Base-by-base conservation (phyloP, 2,888 invertebrate genomes). In the Pristionchus maxplancki region DNA sequence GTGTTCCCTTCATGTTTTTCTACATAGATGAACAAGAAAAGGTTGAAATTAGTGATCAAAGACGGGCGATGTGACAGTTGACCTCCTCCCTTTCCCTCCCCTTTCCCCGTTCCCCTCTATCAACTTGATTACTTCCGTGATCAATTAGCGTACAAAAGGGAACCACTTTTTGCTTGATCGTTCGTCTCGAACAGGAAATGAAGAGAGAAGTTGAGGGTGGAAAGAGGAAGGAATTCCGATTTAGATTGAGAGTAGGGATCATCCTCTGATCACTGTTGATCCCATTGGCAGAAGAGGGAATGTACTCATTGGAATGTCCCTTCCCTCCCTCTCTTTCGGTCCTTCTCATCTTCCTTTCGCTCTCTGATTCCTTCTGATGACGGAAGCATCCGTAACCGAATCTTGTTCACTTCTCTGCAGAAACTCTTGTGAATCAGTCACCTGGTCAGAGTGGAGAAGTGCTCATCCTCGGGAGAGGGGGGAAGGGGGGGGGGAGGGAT, bases 41-140 rank as follows among this genome's bases (percentile, higher is more conserved):
- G 31, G 74, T 74, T 74, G 74, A 74, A 74, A 74, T 74, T 37
- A 37, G 74, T 8, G 74, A 74, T 67, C 64, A 67, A 20, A 40
- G 74, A 74, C 11, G 34, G 67, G 15, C 20, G 40, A 24, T 74
- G 31, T n/a, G 24, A 15, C 20, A 74, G 20, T 40, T 24, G 40
- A 37, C 31, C 40, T 74, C 40, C 40, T 74, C 24, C 74, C 9
- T 24, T 37, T 34, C 15, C 24, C 15, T 40, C 11, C 5, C 11
- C 74, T n/a, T 58, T 20, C 58, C 24, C 58, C n/a, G 58, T 58
- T 58, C 58, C 58, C n/a, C 58, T n/a, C n/a, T 24, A 31, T 37
- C 24, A 40, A 13, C 67, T 71, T 34, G 31, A 31, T 71, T 31
- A 74, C 74, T 74, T 74, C 74, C 74, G 31, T 31, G 64, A 31